Percentiles rank a stretch among this genome's conserved stretches.
Evolutionary conservation across 1,140 invertebrate species (phyloP).

Genomic region (Drosophila sechellia): DNA sequence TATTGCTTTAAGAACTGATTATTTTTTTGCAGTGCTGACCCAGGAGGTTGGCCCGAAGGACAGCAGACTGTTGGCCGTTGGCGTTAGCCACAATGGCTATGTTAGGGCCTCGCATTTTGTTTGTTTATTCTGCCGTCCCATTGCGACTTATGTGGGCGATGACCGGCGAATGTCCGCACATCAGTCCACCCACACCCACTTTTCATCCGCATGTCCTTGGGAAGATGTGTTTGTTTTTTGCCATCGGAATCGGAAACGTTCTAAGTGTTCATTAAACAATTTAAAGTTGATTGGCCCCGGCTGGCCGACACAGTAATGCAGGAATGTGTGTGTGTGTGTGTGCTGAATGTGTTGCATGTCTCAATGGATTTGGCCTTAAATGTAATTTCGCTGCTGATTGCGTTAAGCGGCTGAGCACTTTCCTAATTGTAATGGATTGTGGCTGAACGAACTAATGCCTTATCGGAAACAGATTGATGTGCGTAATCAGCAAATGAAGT

Average conservation of each 20-base stretch:
- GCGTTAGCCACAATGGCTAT: slow-evolving; percentile 61
- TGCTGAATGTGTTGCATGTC: slow-evolving; percentile 1
- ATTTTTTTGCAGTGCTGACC: slow-evolving; percentile 4
- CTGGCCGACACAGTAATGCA: not conserved
- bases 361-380: slow-evolving; percentile 23
- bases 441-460: slow-evolving; percentile 26
- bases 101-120: slow-evolving; percentile 60
- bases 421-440: slow-evolving; percentile 41
- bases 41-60: slow-evolving; percentile 10
- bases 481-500: not conserved
- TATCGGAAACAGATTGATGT: slow-evolving; percentile 24
- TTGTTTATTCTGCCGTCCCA: slow-evolving; percentile 40
- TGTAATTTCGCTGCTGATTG: slow-evolving; percentile 29
- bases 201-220: not conserved
- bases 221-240: slow-evolving; percentile 14
- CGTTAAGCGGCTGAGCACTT: slow-evolving; percentile 26
- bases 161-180: slow-evolving; percentile 57
- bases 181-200: not conserved
- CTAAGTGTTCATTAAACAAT: slow-evolving; percentile 78
- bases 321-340: not conserved
- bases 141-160: slow-evolving; percentile 60
- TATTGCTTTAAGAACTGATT: no score
- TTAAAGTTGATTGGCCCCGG: slow-evolving; percentile 62
- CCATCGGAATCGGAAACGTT: slow-evolving; percentile 46
- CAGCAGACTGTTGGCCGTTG: slow-evolving; percentile 38